Base-by-base conservation (phyloP, 2,888 invertebrate genomes). In the Eupithecia centaureata region DNA sequence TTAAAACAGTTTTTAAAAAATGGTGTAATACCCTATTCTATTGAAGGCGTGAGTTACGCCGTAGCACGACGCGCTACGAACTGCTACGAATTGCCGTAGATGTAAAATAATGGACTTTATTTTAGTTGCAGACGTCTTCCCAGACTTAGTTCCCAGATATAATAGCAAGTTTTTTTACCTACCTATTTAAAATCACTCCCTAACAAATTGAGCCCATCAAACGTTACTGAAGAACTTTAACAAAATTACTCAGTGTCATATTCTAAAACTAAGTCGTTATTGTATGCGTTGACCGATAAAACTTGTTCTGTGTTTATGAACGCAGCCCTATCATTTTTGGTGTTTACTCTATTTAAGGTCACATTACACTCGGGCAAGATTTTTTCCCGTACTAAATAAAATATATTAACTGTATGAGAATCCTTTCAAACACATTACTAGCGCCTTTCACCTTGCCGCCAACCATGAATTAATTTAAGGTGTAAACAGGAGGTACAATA, bases 231-330 rank as follows among this genome's bases (percentile, higher is more conserved):
- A 38, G 38, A n/a, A 38, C n/a, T 38, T 5, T 10, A 22, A 47
- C 18, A 47, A 47, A 47, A 47, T 22, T 18, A 42, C 47, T 12
- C 12, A 10, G 22, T 10, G 18, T 47, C 47, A 42, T 3, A 42
- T 18, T 42, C 2, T 18, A 18, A 8, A n/a, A n/a, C 35, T 1
- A 18, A 8, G n/a, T n/a, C 38, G 38, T 18, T 10, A 10, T 1
- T n/a, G 38, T 42, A 42, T 42, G 42, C 42, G 18, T 22, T 18
- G 18, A 42, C 38, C 10, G 18, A 42, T 42, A 2, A 42, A 18
- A 42, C 42, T 18, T 42, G 42, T 42, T 42, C 18, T 42, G 42
- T 42, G n/a, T n/a, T n/a, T n/a, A n/a, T n/a, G n/a, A n/a, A n/a
- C n/a, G n/a, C n/a, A n/a, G n/a, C n/a, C n/a, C n/a, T n/a, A n/a